Evolutionary conservation across 2,888 invertebrate genomes (phyloP).

Genomic region (Pristionchus exspectatus): DNA sequence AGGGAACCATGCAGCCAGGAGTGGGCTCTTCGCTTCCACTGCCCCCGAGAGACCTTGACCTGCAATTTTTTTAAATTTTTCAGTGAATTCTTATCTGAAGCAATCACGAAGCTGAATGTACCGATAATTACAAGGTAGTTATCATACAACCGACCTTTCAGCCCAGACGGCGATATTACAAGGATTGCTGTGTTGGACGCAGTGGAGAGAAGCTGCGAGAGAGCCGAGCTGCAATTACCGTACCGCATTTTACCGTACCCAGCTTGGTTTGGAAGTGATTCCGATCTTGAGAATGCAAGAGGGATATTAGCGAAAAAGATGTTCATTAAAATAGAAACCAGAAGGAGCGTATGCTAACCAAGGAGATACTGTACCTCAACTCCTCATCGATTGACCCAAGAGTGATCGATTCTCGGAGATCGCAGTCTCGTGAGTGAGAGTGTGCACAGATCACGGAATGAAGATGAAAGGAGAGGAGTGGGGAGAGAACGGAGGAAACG

Average conservation of each 20-base stretch:
- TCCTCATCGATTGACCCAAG: constrained; percentile 43
- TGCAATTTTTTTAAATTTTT: not conserved
- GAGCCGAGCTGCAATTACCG: not conserved
- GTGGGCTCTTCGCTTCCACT: constrained; percentile 10
- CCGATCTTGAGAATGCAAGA: no score
- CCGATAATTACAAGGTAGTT: no score
- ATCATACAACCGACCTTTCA: constrained; percentile 15
- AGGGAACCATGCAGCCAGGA: constrained; percentile 35
- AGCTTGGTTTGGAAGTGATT: not conserved
- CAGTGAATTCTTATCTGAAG: no score
- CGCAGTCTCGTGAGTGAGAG: constrained; percentile 8
- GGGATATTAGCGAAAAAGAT: no score
- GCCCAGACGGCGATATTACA: constrained; percentile 14
- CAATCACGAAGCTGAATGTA: not conserved
- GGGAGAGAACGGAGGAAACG: not conserved
- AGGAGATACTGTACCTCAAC: not conserved
- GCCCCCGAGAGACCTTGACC: not conserved
- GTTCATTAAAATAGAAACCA: no score
- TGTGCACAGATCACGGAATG: not conserved
- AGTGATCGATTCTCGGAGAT: not conserved
- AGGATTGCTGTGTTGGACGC: constrained; percentile 8
- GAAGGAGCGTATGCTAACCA: not conserved
- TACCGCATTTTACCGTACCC: not conserved
- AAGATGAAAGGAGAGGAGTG: constrained; percentile 30
- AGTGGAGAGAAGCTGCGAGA: not conserved